These are phyloP conservation scores for Crotalus horridus DNA, from an alignment of 2,113 vertebrate species.

Conservation along the genomic window DNA sequence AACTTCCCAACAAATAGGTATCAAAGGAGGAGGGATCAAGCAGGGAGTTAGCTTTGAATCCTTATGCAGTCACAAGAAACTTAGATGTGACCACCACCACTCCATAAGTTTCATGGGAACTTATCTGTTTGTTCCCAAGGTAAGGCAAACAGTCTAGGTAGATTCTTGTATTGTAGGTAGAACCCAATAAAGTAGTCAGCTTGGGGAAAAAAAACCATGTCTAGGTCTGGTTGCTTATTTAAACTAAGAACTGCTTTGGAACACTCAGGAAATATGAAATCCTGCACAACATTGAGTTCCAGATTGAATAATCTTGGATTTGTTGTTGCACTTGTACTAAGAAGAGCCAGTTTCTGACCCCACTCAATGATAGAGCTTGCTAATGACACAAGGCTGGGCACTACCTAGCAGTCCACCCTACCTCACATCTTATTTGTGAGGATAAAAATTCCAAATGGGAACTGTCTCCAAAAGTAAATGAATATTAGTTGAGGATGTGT, in stretches of 20 bases:
- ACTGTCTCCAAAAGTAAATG: background rate
- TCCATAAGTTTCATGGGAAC: too few species aligned
- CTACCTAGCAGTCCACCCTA: background rate
- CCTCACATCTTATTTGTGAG: background rate
- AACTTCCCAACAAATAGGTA: too few species aligned
- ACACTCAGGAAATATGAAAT: background rate
- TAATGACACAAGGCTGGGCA: background rate
- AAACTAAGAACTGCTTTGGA: background rate
- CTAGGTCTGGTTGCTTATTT: background rate
- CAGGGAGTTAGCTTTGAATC: too few species aligned
- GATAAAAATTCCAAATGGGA: background rate
- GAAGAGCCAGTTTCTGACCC: background rate
- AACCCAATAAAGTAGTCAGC: too few species aligned
- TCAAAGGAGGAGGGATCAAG: too few species aligned
- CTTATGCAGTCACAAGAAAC: too few species aligned
- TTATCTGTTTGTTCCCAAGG: too few species aligned
- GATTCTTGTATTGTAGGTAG: too few species aligned
- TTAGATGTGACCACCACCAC: too few species aligned
- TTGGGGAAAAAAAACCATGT: too few species aligned
- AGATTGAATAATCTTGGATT: background rate
- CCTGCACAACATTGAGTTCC: background rate
- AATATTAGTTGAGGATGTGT: background rate
- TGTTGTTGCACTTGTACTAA: background rate
- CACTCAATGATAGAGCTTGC: background rate
- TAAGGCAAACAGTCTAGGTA: too few species aligned